Conservation (phyloP, 2,113 vertebrate species). For the Nothobranchius kuhntae region DNA sequence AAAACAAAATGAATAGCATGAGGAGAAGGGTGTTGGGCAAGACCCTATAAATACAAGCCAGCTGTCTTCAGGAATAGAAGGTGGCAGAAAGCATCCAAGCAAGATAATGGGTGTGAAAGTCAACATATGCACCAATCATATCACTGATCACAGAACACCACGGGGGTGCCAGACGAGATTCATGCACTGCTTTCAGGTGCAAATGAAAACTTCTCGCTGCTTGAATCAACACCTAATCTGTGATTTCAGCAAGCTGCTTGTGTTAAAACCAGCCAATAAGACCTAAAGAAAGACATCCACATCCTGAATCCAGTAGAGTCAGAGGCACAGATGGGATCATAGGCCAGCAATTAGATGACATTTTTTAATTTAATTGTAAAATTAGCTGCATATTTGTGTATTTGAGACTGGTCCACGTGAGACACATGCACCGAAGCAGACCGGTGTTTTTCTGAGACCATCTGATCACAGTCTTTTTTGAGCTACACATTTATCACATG, state of each 20-base stretch:
- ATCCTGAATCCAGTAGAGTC: constrained; percentile 34
- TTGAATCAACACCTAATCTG: neutral
- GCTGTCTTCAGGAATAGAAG: constrained; percentile 3
- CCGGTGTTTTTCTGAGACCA: constrained; percentile 32
- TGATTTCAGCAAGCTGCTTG: neutral
- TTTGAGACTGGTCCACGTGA: constrained; percentile 34
- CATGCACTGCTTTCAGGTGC: constrained; percentile 44
- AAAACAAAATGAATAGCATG: neutral
- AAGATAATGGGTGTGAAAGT: constrained; percentile 45
- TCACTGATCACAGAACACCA: constrained; percentile 32
- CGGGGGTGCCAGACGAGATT: constrained; percentile 13
- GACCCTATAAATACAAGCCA: constrained; percentile 19
- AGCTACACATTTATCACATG: constrained; percentile 70
- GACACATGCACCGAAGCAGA: constrained; percentile 19
- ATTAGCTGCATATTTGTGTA: neutral
- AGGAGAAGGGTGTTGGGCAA: neutral
- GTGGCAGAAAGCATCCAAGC: constrained; percentile 28
- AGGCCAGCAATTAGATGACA: constrained; percentile 12
- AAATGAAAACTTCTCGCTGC: constrained; percentile 48
- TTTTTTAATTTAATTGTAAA: constrained; percentile 6
- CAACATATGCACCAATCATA: constrained; percentile 25
- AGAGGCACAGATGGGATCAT: constrained; percentile 40
- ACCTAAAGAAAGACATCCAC: neutral
- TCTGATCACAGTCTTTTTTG: constrained; percentile 42
- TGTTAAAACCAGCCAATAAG: constrained; percentile 17